phyloP scores from a whole-genome alignment of 2,113 vertebrate genomes.

The Neotragus pygmaeus region DNA sequence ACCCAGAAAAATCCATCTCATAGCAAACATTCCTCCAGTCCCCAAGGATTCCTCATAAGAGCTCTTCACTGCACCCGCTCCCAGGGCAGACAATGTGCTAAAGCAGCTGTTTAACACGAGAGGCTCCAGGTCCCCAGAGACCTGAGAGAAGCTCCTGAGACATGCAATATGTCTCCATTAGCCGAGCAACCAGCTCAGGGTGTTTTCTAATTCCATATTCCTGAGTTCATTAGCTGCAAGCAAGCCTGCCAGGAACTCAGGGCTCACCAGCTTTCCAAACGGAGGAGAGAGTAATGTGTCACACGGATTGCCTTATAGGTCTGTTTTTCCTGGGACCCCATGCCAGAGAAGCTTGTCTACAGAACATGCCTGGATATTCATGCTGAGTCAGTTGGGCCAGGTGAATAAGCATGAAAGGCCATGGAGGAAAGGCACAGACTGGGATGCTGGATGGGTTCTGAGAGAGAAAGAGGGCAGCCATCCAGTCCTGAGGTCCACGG shows the following conservation, averaged over 20 bases:
- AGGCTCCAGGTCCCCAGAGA: constrained; percentile 71
- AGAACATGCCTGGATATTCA: neutral
- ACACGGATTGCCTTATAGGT: neutral
- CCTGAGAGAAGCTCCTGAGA: constrained; percentile 55
- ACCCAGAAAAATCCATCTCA: constrained; percentile 57
- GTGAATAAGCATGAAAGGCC: neutral
- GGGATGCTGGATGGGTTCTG: neutral
- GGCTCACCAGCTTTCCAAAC: neutral
- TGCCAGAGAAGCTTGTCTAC: neutral
- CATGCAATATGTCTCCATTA: constrained; percentile 59
- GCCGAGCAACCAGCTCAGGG: constrained; percentile 14
- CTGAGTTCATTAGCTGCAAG: constrained; percentile 43
- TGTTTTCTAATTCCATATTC: constrained; percentile 61
- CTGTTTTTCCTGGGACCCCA: neutral
- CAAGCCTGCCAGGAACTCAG: constrained; percentile 23
- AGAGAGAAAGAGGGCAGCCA: neutral
- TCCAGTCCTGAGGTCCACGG: neutral
- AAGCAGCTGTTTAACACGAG: constrained; percentile 77
- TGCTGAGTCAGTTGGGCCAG: neutral
- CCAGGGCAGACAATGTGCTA: constrained; percentile 76
- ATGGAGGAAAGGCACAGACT: neutral
- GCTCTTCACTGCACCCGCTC: constrained; percentile 48
- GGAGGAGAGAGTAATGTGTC: neutral
- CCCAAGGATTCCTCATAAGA: constrained; percentile 65
- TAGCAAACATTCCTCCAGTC: constrained; percentile 60